Conservation (phyloP, 2,888 invertebrate genomes). For the Athalia circularis region DNA sequence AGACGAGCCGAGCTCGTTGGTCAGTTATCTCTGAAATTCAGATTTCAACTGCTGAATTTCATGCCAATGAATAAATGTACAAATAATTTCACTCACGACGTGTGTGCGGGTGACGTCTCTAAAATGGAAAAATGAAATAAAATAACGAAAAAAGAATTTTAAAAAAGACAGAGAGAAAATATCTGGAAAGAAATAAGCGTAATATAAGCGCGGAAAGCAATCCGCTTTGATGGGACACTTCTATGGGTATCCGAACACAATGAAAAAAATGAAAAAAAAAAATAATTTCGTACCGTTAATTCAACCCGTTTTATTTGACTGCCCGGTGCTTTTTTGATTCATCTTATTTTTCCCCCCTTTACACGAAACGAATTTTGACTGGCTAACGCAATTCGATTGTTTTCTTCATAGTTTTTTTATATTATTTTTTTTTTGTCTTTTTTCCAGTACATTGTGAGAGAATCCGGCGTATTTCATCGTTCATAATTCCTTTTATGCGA, state of each 20-base stretch:
- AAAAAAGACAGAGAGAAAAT: neutral
- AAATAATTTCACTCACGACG: slow-evolving; percentile 27
- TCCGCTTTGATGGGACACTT: slow-evolving; percentile 9
- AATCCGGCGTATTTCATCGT: neutral
- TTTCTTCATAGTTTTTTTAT: neutral
- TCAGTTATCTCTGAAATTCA: slow-evolving; percentile 39
- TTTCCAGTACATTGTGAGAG: neutral
- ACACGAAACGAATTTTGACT: no score
- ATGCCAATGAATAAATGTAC: slow-evolving; percentile 32
- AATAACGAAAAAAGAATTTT: neutral
- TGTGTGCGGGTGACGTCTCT: neutral
- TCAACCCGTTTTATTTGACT: no score
- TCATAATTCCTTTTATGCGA: slow-evolving; percentile 16
- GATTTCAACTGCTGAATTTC: slow-evolving; percentile 32
- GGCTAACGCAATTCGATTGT: no score
- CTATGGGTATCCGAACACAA: no score
- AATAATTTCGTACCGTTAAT: no score
- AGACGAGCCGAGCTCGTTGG: slow-evolving; percentile 17
- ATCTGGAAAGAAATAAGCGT: slow-evolving; percentile 13
- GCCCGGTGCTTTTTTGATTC: no score
- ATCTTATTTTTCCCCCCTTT: no score
- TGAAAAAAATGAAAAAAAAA: neutral
- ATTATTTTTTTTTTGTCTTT: neutral
- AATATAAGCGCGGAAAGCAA: slow-evolving; percentile 26
- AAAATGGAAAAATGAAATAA: neutral